Evolutionary conservation across 2,797 vertebrate species (phyloP), one percentile per base, ranked within the genome.

Genomic region (Tenualosa ilisha): DNA sequence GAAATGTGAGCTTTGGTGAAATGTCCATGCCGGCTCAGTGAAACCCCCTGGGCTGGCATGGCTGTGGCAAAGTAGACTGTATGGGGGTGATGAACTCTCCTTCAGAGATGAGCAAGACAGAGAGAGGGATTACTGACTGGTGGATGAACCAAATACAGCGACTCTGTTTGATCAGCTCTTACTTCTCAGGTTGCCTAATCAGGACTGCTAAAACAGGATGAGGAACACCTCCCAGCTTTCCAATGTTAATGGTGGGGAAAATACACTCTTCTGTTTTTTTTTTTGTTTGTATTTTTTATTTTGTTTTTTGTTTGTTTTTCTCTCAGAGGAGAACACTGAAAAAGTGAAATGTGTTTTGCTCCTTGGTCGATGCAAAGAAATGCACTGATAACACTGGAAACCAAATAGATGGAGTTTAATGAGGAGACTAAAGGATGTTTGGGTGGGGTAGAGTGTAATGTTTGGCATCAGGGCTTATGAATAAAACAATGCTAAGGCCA

Each of bases 1-100:
- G 63, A 99, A 99, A 91, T 99, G 98, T 49, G 97, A 99, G 86
- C 97, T 99, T 54, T 99, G 98, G 98, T 99, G 94, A 95, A 82
- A 1, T 3, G n/a, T 84, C 63, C 37, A 79, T 53, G 61, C 56
- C 1, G 72, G 15, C 37, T 7, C 40, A 17, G 6, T 79, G 40
- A 1, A 13, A 24, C 26, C 24, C 15, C 37, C 17, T 46, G 72
- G 40, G 0, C 72, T 46, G 17, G 20, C 15, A 6, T 79, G 7
- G 37, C 40, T 20, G 40, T 15, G 17, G 37, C 17, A 22, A 4
- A 46, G 40, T 79, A 40, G 89, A 26, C 79, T 79, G 72, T 22
- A 17, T 46, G 40, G 72, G 31, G 72, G 15, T 68, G n/a, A 51
- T 31, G 82, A 79, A 11, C 83, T 46, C 20, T 50, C 75, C 63